Percentiles rank a stretch among this genome's conserved stretches.
Evolutionary conservation across 2,888 invertebrate species (phyloP).

Genomic region (Norana najaformis): DNA sequence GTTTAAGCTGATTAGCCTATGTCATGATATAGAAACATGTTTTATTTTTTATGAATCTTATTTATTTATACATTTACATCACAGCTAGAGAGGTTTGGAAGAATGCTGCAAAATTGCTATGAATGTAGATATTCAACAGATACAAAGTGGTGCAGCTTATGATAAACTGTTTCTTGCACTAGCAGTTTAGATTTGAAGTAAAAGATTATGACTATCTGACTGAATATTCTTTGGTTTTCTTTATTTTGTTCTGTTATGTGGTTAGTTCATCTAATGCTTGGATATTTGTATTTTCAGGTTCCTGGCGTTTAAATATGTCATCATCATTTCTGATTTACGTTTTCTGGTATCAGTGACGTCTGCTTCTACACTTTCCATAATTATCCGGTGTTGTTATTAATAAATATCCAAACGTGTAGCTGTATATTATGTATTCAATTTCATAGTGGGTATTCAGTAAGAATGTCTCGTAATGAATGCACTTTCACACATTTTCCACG

Average conservation of each 20-base stretch:
- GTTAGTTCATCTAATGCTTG: neutral
- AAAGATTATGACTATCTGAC: too few relatives aligned
- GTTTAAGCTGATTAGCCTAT: too few relatives aligned
- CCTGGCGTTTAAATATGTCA: neutral
- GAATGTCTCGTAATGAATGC: neutral
- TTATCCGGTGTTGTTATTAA: constrained; percentile 13
- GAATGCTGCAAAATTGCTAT: too few relatives aligned
- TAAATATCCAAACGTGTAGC: neutral
- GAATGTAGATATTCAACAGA: too few relatives aligned
- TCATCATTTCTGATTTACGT: neutral
- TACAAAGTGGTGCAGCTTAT: neutral
- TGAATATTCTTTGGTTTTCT: neutral
- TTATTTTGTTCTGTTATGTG: neutral
- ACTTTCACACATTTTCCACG: neutral
- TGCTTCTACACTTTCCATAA: neutral
- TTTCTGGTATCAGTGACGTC: neutral
- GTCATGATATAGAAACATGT: too few relatives aligned
- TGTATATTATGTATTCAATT: constrained; percentile 13
- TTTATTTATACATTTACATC: too few relatives aligned
- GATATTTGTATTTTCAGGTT: neutral
- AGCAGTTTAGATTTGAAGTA: neutral
- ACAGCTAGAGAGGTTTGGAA: too few relatives aligned
- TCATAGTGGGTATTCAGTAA: neutral
- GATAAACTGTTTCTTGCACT: neutral
- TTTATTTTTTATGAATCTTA: too few relatives aligned